Percentiles rank a stretch among this genome's conserved stretches.
Conservation (phyloP, 1,140 invertebrate species). For the Drosophila burlai region DNA sequence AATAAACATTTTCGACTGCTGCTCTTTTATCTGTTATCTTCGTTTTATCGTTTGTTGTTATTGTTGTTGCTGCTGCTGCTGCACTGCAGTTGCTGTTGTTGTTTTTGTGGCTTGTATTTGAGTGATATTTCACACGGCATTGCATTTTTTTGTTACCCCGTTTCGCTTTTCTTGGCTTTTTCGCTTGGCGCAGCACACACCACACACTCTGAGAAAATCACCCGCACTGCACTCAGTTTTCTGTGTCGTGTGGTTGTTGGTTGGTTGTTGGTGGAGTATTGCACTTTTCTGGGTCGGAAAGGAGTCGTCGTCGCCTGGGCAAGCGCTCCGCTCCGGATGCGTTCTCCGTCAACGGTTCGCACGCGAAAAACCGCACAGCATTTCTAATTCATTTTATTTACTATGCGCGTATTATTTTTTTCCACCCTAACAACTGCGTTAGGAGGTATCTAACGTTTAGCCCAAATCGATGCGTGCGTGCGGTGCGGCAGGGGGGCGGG, state of each 20-base stretch:
- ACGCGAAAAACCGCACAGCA: slow-evolving; percentile 57
- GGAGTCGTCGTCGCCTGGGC: slow-evolving; percentile 13
- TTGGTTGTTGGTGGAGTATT: slow-evolving; percentile 26
- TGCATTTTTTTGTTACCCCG: slow-evolving; percentile 58
- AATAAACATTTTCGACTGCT: slow-evolving; percentile 69
- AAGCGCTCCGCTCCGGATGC: slow-evolving; percentile 12
- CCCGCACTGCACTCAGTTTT: slow-evolving; percentile 21
- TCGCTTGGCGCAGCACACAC: slow-evolving; percentile 12
- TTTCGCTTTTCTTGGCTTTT: slow-evolving; percentile 32
- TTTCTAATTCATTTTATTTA: slow-evolving; percentile 31
- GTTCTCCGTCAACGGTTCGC: slow-evolving; percentile 15
- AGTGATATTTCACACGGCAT: slow-evolving; percentile 37
- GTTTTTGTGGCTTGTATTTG: slow-evolving; percentile 5
- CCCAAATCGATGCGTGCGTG: slow-evolving; percentile 84
- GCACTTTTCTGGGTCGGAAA: slow-evolving; percentile 30
- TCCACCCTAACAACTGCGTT: slow-evolving; percentile 84
- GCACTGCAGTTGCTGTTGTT: slow-evolving; percentile 5
- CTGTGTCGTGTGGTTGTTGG: slow-evolving; percentile 16
- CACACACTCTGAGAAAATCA: slow-evolving; percentile 19
- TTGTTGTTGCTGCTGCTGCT: slow-evolving; percentile 5
- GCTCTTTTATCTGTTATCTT: slow-evolving; percentile 34
- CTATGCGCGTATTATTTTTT: slow-evolving; percentile 65
- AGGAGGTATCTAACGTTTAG: slow-evolving; percentile 84
- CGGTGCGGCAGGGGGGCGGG: slow-evolving; percentile 29
- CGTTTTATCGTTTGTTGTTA: slow-evolving; percentile 21